phyloP scores from a whole-genome alignment of 2,113 vertebrate genomes.

The Excalfactoria chinensis region DNA sequence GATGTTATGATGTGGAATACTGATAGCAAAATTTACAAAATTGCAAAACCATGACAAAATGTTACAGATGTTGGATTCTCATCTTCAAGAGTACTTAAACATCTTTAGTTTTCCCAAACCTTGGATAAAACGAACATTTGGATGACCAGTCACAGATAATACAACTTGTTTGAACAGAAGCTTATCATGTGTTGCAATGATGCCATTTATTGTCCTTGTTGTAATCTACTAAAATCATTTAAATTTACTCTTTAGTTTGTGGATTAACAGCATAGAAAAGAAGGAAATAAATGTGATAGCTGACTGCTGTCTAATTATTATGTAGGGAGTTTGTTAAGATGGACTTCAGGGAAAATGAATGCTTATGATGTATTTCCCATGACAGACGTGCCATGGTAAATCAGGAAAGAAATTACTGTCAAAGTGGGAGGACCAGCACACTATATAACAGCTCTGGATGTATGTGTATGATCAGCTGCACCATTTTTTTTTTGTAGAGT shows the following conservation, averaged over 20 bases:
- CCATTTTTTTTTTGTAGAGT: background rate
- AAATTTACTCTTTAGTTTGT: background rate
- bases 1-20: no score
- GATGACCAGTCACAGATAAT: background rate
- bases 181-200: background rate
- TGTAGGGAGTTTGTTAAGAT: constrained; percentile 41
- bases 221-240: background rate
- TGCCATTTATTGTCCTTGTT: background rate
- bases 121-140: background rate
- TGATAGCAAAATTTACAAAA: no score
- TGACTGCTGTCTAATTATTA: constrained; percentile 15
- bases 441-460: background rate
- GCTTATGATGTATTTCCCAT: constrained; percentile 32
- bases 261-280: background rate
- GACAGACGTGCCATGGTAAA: background rate
- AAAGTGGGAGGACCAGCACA: background rate
- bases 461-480: background rate
- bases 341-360: background rate
- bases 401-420: background rate
- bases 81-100: background rate
- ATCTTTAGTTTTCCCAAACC: background rate
- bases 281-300: background rate
- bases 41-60: no score
- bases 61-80: background rate
- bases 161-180: background rate